These are phyloP conservation scores for Anser brachyrhynchus DNA, from an alignment of 2,113 vertebrate genomes.

Conservation along the genomic window DNA sequence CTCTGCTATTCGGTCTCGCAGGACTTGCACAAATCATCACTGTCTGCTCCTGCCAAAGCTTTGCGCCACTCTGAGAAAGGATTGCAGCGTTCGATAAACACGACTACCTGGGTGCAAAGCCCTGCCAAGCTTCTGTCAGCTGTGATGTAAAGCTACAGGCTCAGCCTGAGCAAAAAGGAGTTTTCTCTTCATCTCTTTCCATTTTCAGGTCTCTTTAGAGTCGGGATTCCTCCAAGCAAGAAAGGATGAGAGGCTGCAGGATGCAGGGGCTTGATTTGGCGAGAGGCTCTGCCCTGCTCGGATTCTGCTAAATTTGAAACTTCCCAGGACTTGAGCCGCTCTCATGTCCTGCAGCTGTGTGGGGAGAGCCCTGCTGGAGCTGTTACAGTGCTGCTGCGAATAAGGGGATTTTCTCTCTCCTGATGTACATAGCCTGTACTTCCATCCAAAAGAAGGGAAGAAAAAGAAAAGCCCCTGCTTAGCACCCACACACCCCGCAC, in stretches of 20 bases:
- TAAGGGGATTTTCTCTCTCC: neutral
- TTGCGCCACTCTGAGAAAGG: neutral
- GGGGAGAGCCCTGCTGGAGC: neutral
- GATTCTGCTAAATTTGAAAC: fast-evolving
- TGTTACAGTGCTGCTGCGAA: neutral
- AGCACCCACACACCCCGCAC: neutral
- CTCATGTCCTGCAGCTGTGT: fast-evolving
- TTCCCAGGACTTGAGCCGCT: fast-evolving
- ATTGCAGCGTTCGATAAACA: neutral
- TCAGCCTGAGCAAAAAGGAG: neutral
- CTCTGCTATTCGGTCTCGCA: neutral
- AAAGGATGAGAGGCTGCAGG: neutral
- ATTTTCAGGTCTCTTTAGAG: neutral
- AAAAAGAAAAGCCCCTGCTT: neutral
- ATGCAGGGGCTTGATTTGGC: neutral
- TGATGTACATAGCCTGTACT: neutral
- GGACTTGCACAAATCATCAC: neutral
- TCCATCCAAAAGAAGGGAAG: neutral
- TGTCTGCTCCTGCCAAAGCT: conserved; percentile 1
- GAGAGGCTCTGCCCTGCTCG: neutral
- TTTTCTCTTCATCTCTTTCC: neutral
- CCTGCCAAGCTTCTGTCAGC: neutral
- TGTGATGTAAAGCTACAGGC: neutral
- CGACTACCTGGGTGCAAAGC: neutral
- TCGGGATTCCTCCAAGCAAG: neutral